Conservation (phyloP, 2,113 vertebrate genomes). For the Laticauda colubrina region DNA sequence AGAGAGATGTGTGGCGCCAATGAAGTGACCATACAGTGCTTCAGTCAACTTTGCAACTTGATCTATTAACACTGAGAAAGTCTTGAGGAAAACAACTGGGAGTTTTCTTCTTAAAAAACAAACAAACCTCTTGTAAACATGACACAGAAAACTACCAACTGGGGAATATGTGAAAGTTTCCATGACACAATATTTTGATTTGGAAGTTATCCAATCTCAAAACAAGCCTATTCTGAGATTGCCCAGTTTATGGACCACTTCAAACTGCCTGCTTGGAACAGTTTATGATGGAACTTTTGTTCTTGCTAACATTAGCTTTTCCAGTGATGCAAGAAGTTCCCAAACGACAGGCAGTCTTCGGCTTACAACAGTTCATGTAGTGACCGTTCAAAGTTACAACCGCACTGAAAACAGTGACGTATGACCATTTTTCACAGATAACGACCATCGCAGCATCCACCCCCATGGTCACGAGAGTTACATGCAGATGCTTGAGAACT, state of each 20-base stretch:
- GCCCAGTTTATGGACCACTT: neutral
- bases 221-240: neutral
- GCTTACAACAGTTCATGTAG: too few relatives aligned
- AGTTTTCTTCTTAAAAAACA: neutral
- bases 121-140: neutral
- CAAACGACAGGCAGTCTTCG: neutral
- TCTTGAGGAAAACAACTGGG: neutral
- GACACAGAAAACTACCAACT: neutral
- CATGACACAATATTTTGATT: neutral
- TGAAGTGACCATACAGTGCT: neutral
- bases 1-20: neutral
- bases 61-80: neutral
- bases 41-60: neutral
- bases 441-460: too few relatives aligned
- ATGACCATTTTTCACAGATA: too few relatives aligned
- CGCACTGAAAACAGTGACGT: too few relatives aligned
- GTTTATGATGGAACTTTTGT: neutral
- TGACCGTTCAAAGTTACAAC: too few relatives aligned
- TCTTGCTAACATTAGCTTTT: neutral
- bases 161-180: neutral
- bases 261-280: neutral
- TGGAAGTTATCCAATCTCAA: neutral
- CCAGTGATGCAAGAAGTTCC: neutral
- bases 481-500: too few relatives aligned
- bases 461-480: too few relatives aligned